Evolutionary conservation across 2,113 vertebrate genomes (phyloP).

Genomic region (Plotosus lineatus): DNA sequence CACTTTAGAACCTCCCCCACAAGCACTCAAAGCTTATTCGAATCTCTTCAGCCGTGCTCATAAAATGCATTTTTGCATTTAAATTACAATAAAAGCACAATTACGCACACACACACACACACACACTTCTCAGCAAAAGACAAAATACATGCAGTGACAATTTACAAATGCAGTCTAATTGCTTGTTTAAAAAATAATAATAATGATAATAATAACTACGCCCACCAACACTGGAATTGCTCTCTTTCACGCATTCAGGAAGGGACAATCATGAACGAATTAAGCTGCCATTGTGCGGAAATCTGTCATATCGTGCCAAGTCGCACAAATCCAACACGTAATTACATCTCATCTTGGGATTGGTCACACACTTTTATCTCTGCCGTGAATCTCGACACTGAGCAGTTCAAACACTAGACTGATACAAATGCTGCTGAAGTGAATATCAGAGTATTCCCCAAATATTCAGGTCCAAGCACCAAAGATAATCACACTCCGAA

Average conservation of each 20-base stretch:
- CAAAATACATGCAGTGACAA: neutral
- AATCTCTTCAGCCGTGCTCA: neutral
- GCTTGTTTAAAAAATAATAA: conserved; percentile 17
- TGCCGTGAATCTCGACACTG: neutral
- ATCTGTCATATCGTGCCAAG: neutral
- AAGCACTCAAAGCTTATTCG: neutral
- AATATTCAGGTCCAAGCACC: too few relatives aligned
- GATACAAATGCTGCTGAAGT: neutral
- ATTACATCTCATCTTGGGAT: neutral
- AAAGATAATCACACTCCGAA: neutral
- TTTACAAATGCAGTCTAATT: neutral
- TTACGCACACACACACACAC: neutral
- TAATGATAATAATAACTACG: too few relatives aligned
- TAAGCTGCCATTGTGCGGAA: neutral
- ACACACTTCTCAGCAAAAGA: neutral
- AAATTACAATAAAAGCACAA: neutral
- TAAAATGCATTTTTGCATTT: neutral
- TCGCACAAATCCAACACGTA: neutral
- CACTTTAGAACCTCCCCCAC: neutral
- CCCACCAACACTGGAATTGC: neutral
- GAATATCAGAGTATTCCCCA: neutral
- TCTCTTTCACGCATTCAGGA: neutral
- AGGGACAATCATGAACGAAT: neutral
- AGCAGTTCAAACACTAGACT: neutral
- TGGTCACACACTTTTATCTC: neutral